A percentile compares a stretch with the other conserved stretches of the same genome.
Evolutionary conservation across 2,113 vertebrate genomes (phyloP).

Genomic region (Regulus satrapa): DNA sequence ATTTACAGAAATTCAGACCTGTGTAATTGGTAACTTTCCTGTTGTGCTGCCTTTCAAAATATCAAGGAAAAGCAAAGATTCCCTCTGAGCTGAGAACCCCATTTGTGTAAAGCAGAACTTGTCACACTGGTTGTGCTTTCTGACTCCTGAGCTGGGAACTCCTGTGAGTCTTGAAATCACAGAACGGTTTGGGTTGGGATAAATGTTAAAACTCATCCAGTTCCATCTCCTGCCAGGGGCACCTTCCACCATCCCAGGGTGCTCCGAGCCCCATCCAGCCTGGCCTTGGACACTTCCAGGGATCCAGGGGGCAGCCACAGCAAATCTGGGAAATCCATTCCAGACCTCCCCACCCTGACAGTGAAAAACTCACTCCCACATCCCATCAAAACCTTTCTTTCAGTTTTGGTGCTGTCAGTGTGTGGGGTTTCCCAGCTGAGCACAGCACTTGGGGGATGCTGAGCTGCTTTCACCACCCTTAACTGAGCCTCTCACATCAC

Average conservation of each 20-base stretch:
- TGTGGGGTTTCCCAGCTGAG: neutral
- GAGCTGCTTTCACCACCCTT: neutral
- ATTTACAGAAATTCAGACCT: neutral
- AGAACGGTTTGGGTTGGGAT: neutral
- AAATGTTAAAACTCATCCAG: neutral
- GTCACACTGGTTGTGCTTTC: neutral
- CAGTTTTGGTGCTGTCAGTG: neutral
- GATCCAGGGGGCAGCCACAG: neutral
- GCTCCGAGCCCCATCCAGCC: rapidly evolving
- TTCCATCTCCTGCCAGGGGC: neutral
- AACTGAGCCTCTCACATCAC: neutral
- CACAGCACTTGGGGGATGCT: neutral
- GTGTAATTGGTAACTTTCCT: neutral
- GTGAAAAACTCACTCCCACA: rapidly evolving
- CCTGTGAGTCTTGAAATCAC: neutral
- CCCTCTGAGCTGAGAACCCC: neutral
- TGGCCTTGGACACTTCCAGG: neutral
- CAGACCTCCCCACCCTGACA: rapidly evolving
- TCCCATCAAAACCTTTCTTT: neutral
- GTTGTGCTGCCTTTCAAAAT: neutral
- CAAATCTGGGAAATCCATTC: neutral
- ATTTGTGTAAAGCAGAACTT: neutral
- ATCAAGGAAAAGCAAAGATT: neutral
- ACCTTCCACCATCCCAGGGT: rapidly evolving
- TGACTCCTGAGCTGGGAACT: neutral